Conservation (phyloP, 2,797 vertebrate genomes). For the Champsocephalus esox region DNA sequence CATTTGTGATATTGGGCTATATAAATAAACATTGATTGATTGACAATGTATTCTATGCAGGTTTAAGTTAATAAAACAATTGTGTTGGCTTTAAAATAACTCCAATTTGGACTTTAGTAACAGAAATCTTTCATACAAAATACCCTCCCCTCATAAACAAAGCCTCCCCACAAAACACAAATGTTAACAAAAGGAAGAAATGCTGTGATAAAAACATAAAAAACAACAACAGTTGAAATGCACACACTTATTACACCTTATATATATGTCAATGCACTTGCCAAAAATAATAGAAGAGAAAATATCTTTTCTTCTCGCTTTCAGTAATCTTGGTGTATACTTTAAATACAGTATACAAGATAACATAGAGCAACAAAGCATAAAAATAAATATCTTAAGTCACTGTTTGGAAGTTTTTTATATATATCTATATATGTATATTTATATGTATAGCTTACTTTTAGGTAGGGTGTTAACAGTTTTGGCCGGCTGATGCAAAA, state of each 20-base stretch:
- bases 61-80: conserved; percentile 61
- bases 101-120: conserved; percentile 65
- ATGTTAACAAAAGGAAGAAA: conserved; percentile 72
- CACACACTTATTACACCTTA: conserved; percentile 83
- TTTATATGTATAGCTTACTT: conserved; percentile 90
- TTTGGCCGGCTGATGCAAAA: conserved; percentile 58
- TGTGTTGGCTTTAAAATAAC: conserved; percentile 50
- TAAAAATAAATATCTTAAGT: conserved; percentile 95
- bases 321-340: conserved; percentile 80
- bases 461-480: conserved; percentile 84
- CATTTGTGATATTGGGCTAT: too few relatives aligned
- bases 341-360: conserved; percentile 85
- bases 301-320: conserved; percentile 58
- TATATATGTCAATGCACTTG: conserved; percentile 79
- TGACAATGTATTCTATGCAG: conserved; percentile 50
- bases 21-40: too few relatives aligned
- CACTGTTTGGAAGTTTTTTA: conserved; percentile 81
- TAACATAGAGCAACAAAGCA: conserved; percentile 86
- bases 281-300: conserved; percentile 76
- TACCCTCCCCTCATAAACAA: conserved; percentile 36
- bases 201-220: conserved; percentile 74
- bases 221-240: conserved; percentile 78
- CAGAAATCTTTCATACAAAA: conserved; percentile 68
- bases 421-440: conserved; percentile 82
- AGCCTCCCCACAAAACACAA: conserved; percentile 64